Evolutionary conservation across 1,140 invertebrate genomes (phyloP).

Genomic region (Heliconius eleuchia): DNA sequence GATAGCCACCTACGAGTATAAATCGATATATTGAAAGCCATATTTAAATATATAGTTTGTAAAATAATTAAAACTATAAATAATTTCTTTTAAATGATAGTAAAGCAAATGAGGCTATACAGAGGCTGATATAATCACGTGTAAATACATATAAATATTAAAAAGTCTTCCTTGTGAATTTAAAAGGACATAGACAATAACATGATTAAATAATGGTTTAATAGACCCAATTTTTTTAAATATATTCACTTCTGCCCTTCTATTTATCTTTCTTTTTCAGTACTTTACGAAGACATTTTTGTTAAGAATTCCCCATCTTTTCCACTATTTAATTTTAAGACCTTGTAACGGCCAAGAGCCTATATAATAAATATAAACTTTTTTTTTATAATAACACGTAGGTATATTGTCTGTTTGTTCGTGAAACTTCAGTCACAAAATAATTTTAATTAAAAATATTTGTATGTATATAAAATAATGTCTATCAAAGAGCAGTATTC

Average conservation of each 20-base stretch:
- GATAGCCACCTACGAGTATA: not conserved
- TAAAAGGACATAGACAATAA: not conserved
- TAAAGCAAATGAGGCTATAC: constrained; percentile 37
- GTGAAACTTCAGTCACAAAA: not conserved
- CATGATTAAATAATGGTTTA: not conserved
- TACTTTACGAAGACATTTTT: too few species aligned
- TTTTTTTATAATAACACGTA: too few species aligned
- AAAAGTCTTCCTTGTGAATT: not conserved
- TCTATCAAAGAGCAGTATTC: constrained; percentile 28
- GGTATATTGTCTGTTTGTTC: too few species aligned
- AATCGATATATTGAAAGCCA: not conserved
- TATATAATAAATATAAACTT: too few species aligned
- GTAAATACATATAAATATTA: not conserved
- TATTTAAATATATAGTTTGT: not conserved
- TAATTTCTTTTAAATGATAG: not conserved
- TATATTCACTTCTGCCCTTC: too few species aligned
- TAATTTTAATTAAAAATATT: not conserved
- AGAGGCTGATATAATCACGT: constrained; percentile 33
- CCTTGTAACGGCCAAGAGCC: too few species aligned
- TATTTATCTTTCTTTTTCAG: too few species aligned
- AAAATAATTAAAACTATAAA: not conserved
- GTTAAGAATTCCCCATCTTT: too few species aligned
- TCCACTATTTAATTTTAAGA: too few species aligned
- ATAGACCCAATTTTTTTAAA: too few species aligned
- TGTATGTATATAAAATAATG: constrained; percentile 29